Percentiles rank a stretch among this genome's conserved stretches.
Evolutionary conservation across 2,797 vertebrate species (phyloP).

Genomic region (Propithecus perrieri): DNA sequence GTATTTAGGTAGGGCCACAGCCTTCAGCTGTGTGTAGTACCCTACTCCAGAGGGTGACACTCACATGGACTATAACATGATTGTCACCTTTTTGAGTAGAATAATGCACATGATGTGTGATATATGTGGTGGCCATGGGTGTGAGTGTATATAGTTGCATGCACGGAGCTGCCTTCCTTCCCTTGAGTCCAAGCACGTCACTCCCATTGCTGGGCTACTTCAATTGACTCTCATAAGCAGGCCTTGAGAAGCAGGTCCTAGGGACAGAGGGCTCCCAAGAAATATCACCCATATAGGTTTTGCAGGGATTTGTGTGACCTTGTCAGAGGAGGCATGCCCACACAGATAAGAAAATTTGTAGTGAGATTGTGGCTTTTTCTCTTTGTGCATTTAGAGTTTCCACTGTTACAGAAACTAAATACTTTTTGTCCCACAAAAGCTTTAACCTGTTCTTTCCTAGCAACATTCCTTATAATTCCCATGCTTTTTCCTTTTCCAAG

Average conservation of each 20-base stretch:
- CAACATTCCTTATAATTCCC: not conserved
- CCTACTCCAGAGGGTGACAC: not conserved
- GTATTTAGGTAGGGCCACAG: not conserved
- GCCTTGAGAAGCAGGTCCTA: not conserved
- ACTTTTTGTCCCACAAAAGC: not conserved
- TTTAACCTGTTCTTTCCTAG: not conserved
- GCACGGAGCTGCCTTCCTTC: not conserved
- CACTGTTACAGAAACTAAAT: not conserved
- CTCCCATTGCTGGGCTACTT: not conserved
- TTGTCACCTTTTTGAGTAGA: slow-evolving; percentile 11
- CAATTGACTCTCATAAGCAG: not conserved
- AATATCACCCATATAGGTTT: not conserved
- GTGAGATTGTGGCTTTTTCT: not conserved
- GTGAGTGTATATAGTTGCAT: not conserved
- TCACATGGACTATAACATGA: not conserved
- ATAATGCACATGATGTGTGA: not conserved
- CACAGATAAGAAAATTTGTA: not conserved
- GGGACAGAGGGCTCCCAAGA: not conserved
- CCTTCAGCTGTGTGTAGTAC: not conserved
- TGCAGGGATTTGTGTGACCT: not conserved
- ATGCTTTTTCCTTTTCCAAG: not conserved
- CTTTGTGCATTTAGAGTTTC: not conserved
- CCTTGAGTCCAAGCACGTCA: not conserved
- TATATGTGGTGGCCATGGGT: not conserved
- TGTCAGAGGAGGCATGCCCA: not conserved